Percentiles rank a stretch among this genome's conserved stretches.
Evolutionary conservation across 1,140 invertebrate species (phyloP).

Genomic region (Myzus persicae): DNA sequence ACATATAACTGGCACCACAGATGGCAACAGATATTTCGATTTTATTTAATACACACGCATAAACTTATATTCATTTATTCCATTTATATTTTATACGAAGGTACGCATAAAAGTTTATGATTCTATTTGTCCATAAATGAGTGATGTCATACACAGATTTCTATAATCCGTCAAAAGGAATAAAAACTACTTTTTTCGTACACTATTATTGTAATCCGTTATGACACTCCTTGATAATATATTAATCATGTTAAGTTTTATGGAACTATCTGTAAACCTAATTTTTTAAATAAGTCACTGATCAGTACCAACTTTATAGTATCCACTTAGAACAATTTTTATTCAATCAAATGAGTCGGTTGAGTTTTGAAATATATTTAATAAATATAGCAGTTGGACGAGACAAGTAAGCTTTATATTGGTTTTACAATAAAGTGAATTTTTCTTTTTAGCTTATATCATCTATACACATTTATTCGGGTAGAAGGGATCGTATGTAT

Average conservation of each 20-base stretch:
- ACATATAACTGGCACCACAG: no score
- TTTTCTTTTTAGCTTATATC: background rate
- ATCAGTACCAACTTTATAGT: background rate
- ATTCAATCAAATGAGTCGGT: background rate
- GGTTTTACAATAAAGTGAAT: background rate
- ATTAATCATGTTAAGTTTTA: background rate
- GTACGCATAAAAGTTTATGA: background rate
- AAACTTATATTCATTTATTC: background rate
- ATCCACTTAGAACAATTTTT: background rate
- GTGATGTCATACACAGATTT: background rate
- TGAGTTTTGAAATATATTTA: background rate
- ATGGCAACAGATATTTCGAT: background rate
- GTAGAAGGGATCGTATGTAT: background rate
- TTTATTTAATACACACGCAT: background rate
- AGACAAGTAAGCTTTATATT: background rate
- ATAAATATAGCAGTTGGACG: background rate
- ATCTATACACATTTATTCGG: background rate
- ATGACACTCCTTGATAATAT: background rate
- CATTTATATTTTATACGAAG: background rate
- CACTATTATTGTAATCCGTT: background rate
- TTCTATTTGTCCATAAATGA: background rate
- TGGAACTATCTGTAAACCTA: background rate
- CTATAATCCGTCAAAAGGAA: background rate
- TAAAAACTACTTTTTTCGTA: background rate
- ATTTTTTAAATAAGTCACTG: background rate